Evolutionary conservation across 1,140 invertebrate genomes (phyloP), one percentile per base, ranked within the genome.

Genomic region (Druon quercuslanigerum): DNA sequence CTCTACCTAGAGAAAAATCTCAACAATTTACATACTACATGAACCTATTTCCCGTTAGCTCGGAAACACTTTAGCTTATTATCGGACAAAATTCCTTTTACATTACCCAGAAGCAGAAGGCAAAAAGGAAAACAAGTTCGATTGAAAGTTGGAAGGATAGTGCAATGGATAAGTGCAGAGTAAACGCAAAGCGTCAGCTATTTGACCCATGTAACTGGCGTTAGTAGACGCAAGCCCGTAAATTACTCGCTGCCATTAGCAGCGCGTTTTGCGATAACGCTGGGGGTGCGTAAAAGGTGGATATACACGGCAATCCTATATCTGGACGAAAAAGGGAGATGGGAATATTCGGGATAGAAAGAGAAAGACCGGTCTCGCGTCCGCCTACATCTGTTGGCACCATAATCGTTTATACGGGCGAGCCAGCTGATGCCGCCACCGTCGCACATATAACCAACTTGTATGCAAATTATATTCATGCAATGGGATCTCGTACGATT

Each of bases 391-490:
- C 90, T 91, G 90, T 91, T 90, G 88, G 88, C 85, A 86, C 90
- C 90, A 91, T 90, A 90, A 91, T 90, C 90, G 90, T 91, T 91
- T 91, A 91, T 91, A 91, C 88, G 87, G 87, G 85, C 88, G 81
- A 82, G 87, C 89, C 90, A 91, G 90, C 89, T 91, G 90, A 91
- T 91, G 88, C 51, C 74, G 79, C 84, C 84, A 60, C 57, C 50
- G 81, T 78, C 79, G 76, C 75, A 50, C 76, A 85, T 90, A 91
- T 87, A 90, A 89, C 88, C 88, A 90, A 91, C 90, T 91, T 91
- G 90, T 91, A 92, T 92, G 91, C 90, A 92, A 91, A 92, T 91
- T 90, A 92, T 91, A 91, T 91, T 91, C 90, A 91, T 91, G 90
- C 89, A 91, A 90, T 88, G 86, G 89, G 87, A 90, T 89, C 88